Conservation (phyloP, 2,888 invertebrate genomes). For the Ganaspis brasiliensis region DNA sequence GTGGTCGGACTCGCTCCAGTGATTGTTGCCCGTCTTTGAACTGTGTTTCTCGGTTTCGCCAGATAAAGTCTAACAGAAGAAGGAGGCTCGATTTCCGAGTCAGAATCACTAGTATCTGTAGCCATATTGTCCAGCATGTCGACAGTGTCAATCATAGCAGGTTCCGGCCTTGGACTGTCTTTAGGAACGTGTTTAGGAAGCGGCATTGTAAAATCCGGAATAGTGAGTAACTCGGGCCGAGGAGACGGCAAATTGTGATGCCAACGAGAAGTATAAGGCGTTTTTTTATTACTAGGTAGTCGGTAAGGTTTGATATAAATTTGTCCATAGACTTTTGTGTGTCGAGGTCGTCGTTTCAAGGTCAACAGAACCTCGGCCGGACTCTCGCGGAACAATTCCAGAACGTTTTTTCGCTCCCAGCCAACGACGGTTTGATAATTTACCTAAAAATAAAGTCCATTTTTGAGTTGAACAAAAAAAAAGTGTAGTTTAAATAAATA, state of each 20-base stretch:
- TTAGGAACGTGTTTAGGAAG: constrained; percentile 81
- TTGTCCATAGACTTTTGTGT: constrained; percentile 90
- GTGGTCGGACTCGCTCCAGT: constrained; percentile 90
- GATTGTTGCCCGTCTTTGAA: constrained; percentile 93
- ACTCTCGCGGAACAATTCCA: constrained; percentile 88
- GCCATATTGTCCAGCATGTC: constrained; percentile 78
- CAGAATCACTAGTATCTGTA: constrained; percentile 83
- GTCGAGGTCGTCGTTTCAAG: constrained; percentile 91
- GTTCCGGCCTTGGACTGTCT: constrained; percentile 70
- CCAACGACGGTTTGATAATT: constrained; percentile 89
- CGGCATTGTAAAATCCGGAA: constrained; percentile 84
- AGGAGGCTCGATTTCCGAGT: constrained; percentile 83
- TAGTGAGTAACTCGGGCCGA: constrained; percentile 84
- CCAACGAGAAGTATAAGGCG: constrained; percentile 85
- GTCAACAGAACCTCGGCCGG: constrained; percentile 91
- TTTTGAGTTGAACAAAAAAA: constrained; percentile 30
- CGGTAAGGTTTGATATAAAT: constrained; percentile 88
- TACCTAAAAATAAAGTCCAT: constrained; percentile 80
- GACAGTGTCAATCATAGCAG: constrained; percentile 73
- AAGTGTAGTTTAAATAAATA: no score
- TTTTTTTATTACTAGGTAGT: constrained; percentile 87
- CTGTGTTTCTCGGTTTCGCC: constrained; percentile 88
- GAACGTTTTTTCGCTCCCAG: constrained; percentile 90
- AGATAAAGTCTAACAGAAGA: constrained; percentile 85
- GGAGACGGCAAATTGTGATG: constrained; percentile 87